These are phyloP conservation scores for Pantherophis alleghaniensis DNA, from an alignment of 2,797 vertebrate genomes.

Conservation along the genomic window DNA sequence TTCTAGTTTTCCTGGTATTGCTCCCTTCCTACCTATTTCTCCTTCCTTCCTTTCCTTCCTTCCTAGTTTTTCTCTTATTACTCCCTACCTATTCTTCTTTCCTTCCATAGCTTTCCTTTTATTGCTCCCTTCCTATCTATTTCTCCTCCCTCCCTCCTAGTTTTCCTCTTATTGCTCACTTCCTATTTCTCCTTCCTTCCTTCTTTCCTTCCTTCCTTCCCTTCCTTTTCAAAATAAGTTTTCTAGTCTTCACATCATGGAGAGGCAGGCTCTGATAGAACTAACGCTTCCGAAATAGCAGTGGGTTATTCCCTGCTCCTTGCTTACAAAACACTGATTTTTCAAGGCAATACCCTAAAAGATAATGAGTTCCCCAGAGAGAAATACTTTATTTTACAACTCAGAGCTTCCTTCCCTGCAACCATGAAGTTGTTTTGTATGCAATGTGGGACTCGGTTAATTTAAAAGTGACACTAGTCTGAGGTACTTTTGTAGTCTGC, in stretches of 20 bases:
- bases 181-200: too few relatives aligned
- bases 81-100: too few relatives aligned
- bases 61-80: too few relatives aligned
- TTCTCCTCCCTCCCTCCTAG: too few relatives aligned
- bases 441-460: constrained; percentile 11
- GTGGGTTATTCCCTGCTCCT: constrained; percentile 27
- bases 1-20: neutral
- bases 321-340: constrained; percentile 39
- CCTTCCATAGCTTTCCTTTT: too few relatives aligned
- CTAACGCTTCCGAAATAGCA: neutral
- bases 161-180: too few relatives aligned
- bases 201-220: neutral
- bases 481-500: constrained; percentile 25
- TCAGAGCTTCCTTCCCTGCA: constrained; percentile 42
- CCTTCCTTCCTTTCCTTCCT: neutral
- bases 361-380: constrained; percentile 63
- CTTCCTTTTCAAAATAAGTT: neutral
- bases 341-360: constrained; percentile 56
- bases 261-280: neutral
- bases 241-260: neutral
- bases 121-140: too few relatives aligned
- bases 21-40: too few relatives aligned
- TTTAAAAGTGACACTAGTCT: constrained; percentile 27
- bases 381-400: constrained; percentile 38
- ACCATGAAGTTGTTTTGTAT: constrained; percentile 44